Conservation (phyloP, 2,888 invertebrate genomes). For the Phaonia tiefii region DNA sequence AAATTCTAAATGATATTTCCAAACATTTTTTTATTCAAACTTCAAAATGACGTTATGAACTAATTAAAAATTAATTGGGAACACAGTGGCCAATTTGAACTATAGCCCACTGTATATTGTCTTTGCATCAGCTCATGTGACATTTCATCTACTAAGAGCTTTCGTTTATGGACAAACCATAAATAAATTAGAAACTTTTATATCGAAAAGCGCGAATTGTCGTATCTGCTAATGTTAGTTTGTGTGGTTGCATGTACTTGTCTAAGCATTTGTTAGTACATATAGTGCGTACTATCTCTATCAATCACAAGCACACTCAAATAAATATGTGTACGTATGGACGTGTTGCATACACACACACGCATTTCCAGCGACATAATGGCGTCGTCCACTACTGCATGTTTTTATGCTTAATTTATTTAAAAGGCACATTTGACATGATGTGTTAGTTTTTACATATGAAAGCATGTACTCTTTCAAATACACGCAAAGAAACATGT, state of each 20-base stretch:
- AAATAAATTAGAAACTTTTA: slow-evolving; percentile 68
- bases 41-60: no score
- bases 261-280: slow-evolving; percentile 44
- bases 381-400: slow-evolving; percentile 73
- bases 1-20: no score
- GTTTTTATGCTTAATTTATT: slow-evolving; percentile 78
- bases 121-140: not conserved
- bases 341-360: not conserved
- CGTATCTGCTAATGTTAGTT: slow-evolving; percentile 49
- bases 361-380: slow-evolving; percentile 75
- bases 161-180: slow-evolving; percentile 63
- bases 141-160: slow-evolving; percentile 59
- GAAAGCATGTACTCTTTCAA: no score
- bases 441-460: slow-evolving; percentile 32
- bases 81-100: no score
- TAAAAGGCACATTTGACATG: slow-evolving; percentile 73
- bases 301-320: not conserved
- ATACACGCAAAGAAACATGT: no score
- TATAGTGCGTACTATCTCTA: slow-evolving; percentile 67
- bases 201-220: slow-evolving; percentile 66
- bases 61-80: no score
- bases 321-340: not conserved
- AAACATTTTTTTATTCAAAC: no score
- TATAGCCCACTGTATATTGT: no score
- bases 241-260: slow-evolving; percentile 42